phyloP scores from a whole-genome alignment of 2,113 vertebrate species.

The Pterocles orientalis region DNA sequence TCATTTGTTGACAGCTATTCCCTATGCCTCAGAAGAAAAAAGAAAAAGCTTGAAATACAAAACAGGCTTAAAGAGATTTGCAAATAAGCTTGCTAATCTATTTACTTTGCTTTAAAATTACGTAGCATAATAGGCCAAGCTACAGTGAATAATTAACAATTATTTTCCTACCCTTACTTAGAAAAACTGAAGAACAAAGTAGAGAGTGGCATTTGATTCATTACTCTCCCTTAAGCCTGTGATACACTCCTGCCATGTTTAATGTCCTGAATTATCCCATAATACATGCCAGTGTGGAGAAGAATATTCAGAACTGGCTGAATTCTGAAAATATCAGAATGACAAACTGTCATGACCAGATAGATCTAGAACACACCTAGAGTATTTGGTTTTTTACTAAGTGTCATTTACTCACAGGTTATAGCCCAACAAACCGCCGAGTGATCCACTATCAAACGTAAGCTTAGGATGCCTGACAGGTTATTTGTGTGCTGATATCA shows the following conservation, averaged over 20 bases:
- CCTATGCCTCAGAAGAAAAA: background rate
- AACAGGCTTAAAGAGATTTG: background rate
- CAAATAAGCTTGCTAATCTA: slow-evolving; percentile 33
- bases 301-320: background rate
- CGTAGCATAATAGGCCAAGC: background rate
- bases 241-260: background rate
- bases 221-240: background rate
- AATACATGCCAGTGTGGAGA: background rate
- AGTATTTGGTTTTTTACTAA: background rate
- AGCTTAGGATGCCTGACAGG: background rate
- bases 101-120: slow-evolving; percentile 52
- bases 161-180: background rate
- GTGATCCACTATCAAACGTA: background rate
- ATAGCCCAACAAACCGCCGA: background rate
- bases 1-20: slow-evolving; percentile 2
- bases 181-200: background rate
- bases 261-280: background rate
- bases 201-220: background rate
- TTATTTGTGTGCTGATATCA: background rate
- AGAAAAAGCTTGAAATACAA: background rate
- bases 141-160: background rate
- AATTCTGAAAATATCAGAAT: background rate
- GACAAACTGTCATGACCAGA: background rate
- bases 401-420: background rate
- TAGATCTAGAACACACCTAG: background rate